Base-by-base conservation (phyloP, 2,113 vertebrate species). In the Oncorhynchus kisutch region DNA sequence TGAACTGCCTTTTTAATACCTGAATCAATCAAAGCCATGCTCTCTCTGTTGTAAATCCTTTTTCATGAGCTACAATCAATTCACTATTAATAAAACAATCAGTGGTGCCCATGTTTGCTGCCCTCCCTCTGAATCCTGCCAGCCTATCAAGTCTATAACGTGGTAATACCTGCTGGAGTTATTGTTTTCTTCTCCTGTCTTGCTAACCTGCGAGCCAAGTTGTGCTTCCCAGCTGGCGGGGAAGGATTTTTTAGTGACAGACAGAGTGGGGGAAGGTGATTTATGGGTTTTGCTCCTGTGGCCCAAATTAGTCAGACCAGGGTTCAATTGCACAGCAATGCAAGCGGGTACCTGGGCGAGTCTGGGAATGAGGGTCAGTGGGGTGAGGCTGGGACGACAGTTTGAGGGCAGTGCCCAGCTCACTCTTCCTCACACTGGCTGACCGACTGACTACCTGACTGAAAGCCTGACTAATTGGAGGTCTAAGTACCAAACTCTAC, bases 341-440 rank as follows among this genome's bases (percentile, higher is more conserved):
- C 79, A 74, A 71, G 34, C 14, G 4, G 34, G 4, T 45, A 1
- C 8, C 31, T 62, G 18, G 73, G 75, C 49, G 66, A 25, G 27
- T n/a, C 67, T 72, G 71, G 72, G 88, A 86, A 88, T 86, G 86
- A 85, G 84, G 78, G 83, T 87, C 80, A 80, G 71, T 0, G 0
- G 59, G 85, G 51, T 65, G 64, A 39, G 5, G 67, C 68, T 39
- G 67, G 54, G 60, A 81, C 67, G 67, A 75, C 59, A 79, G 77
- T 57, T 70, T 70, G 68, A 73, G 25, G 16, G 74, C 51, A 54
- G 16, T 5, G 59, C n/a, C 59, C 5, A 9, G 39, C 54, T 57
- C 54, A 18, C 54, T 20, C 16, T 20, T 7, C 20, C 4, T 57
- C 54, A 18, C 54, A 18, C 62, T 64, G 22, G 12, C 62, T 64